phyloP scores from a whole-genome alignment of 2,888 invertebrate species.

The Andrena praecox region DNA sequence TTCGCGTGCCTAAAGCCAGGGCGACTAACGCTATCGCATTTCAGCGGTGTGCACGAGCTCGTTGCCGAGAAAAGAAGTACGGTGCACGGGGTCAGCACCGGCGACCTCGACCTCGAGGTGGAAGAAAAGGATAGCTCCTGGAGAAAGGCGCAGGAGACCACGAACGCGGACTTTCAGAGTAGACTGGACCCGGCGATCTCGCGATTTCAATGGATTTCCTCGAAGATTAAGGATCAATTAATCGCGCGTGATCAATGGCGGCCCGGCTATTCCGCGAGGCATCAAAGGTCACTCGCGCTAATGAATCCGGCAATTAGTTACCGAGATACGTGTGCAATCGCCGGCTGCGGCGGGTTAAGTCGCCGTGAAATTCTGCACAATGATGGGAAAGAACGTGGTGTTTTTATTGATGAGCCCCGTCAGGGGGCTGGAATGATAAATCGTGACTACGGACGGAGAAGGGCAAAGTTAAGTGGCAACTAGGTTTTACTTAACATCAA shows the following conservation, averaged over 20 bases:
- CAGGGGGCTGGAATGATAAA: slow-evolving; percentile 36
- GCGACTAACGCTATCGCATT: slow-evolving; percentile 17
- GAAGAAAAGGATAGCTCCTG: slow-evolving; percentile 1
- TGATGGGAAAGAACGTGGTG: slow-evolving; percentile 16
- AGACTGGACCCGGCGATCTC: slow-evolving; percentile 10
- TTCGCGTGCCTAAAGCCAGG: slow-evolving; percentile 19
- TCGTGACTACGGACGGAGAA: slow-evolving; percentile 27
- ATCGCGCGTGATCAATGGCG: slow-evolving; percentile 60
- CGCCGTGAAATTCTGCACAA: slow-evolving; percentile 24
- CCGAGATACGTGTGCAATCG: slow-evolving; percentile 39
- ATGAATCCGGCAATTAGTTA: slow-evolving; percentile 64
- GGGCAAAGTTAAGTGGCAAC: slow-evolving; percentile 18
- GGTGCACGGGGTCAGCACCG: slow-evolving; percentile 23
- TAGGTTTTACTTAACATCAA: slow-evolving; percentile 12
- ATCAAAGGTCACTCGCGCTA: slow-evolving; percentile 55
- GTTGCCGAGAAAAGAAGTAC: slow-evolving; percentile 6
- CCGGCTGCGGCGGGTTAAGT: slow-evolving; percentile 19
- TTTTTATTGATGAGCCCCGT: slow-evolving; percentile 37
- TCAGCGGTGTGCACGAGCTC: neutral
- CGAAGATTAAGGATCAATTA: slow-evolving; percentile 71
- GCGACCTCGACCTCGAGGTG: slow-evolving; percentile 15
- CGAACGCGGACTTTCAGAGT: neutral
- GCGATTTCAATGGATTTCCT: slow-evolving; percentile 44
- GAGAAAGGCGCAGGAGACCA: slow-evolving; percentile 10
- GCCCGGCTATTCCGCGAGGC: slow-evolving; percentile 33